These are phyloP conservation scores for Noctua fimbriata DNA, from an alignment of 2,888 invertebrate species.

Conservation along the genomic window DNA sequence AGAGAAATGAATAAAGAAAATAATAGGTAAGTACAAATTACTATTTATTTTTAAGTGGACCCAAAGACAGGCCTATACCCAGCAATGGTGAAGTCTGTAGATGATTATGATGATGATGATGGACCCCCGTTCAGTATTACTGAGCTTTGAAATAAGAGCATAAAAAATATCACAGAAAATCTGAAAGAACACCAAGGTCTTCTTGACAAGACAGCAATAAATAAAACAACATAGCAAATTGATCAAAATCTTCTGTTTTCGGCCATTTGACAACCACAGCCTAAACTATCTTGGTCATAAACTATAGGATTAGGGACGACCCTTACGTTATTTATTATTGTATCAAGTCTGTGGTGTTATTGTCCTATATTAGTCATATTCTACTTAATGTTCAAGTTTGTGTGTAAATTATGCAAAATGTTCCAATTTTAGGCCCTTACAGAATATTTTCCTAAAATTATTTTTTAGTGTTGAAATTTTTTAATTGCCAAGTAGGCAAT, in stretches of 20 bases:
- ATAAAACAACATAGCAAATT: constrained; percentile 21
- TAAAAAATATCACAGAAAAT: too few relatives aligned
- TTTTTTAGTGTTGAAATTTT: neutral
- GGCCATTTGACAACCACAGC: constrained; percentile 42
- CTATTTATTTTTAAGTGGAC: too few relatives aligned
- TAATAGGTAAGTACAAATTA: too few relatives aligned
- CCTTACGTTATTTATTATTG: constrained; percentile 61
- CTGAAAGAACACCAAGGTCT: too few relatives aligned
- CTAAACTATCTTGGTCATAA: constrained; percentile 60
- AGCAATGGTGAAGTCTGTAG: too few relatives aligned
- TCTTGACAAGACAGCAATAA: constrained; percentile 2
- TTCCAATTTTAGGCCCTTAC: neutral
- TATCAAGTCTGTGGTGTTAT: constrained; percentile 41
- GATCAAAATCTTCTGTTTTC: constrained; percentile 32
- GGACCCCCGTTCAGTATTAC: too few relatives aligned
- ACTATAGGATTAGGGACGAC: constrained; percentile 60
- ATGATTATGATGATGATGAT: too few relatives aligned
- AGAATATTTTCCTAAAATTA: neutral
- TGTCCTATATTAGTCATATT: constrained; percentile 44
- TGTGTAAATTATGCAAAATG: constrained; percentile 13
- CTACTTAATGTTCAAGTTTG: constrained; percentile 21
- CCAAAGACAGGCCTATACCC: too few relatives aligned
- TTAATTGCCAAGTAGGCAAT: too few relatives aligned
- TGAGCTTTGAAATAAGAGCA: too few relatives aligned
- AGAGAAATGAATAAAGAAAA: too few relatives aligned